Evolutionary conservation across 2,113 vertebrate species (phyloP), one percentile per base, ranked within the genome.

Genomic region (Nipponia nippon): DNA sequence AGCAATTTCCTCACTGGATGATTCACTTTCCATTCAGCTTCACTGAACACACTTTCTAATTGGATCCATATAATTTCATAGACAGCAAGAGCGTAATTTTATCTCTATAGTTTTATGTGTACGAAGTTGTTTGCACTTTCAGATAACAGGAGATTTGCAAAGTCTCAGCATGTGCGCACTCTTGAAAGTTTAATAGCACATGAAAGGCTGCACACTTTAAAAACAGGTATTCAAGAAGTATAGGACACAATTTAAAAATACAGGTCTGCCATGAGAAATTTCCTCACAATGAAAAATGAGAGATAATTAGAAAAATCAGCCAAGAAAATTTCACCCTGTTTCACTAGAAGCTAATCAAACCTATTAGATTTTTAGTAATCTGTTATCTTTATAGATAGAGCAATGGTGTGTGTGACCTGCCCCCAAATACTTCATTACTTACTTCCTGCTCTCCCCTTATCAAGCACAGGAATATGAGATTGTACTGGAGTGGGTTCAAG

Each of bases 381-480:
- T 71, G 66, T 55, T 67, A 80, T 44, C 63, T 90, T 86, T 58
- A 72, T 4, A 78, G 44, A 27, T 1, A 78, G 22, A 70, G 20
- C n/a, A 86, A 65, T 7, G 26, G 25, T 56, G 59, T 18, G 13
- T 47, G 34, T 55, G 50, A 95, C 69, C 73, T 67, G 63, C 36
- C 65, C 29, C 67, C 30, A 53, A 95, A 90, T 3, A 89, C 4
- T 7, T 75, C 25, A 42, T 76, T 97, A 98, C 99, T 96, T 99
- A 99, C 99, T 98, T 98, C 98, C 98, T 91, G 98, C 65, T 98
- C 99, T 98, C 87, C 99, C 99, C 98, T 99, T 99, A 90, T 98
- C 99, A 76, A 99, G 97, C 87, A 99, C 98, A 1, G 99, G 99
- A 96, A 99, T 99, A 77, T 99, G 99, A 90, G 99, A 99, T 49